Percentiles rank a stretch among this genome's conserved stretches.
These are phyloP conservation scores for Ophioderma brevispina DNA, from an alignment of 35 echinoderm and acorn worm species.

Conservation along the genomic window DNA sequence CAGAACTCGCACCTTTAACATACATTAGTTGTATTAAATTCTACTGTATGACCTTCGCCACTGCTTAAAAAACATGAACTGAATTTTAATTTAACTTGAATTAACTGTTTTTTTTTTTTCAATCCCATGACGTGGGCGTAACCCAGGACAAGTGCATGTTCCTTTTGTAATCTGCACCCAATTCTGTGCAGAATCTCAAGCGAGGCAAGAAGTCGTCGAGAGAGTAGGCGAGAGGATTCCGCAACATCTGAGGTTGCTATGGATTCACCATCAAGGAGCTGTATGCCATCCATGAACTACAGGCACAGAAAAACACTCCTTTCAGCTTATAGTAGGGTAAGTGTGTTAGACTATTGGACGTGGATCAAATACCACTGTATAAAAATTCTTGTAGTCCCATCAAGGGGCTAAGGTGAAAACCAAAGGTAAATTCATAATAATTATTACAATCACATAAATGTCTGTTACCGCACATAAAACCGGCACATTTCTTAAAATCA, in stretches of 20 bases:
- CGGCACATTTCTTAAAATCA: no score
- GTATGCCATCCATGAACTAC: constrained; percentile 99
- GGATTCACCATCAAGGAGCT: constrained; percentile 97
- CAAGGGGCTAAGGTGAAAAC: no score
- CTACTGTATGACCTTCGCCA: no score
- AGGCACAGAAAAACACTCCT: constrained; percentile 79
- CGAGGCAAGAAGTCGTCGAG: constrained; percentile 65
- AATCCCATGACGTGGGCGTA: constrained; percentile 64
- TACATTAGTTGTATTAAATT: no score
- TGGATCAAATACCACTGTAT: no score
- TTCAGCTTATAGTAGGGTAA: constrained; percentile 91
- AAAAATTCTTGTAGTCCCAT: no score
- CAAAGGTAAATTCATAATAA: no score
- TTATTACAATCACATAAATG: no score
- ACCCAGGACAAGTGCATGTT: constrained; percentile 99
- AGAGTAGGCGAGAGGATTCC: neutral
- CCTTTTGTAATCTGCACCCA: constrained; percentile 93
- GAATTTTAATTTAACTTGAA: neutral
- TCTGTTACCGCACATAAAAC: no score
- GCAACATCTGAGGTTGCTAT: constrained; percentile 56
- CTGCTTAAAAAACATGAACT: neutral
- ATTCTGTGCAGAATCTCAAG: constrained; percentile 84
- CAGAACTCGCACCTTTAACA: no score
- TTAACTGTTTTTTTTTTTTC: no score
- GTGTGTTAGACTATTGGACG: no score